Evolutionary conservation across 2,797 vertebrate genomes (phyloP).

Genomic region (Chaunax sp.): DNA sequence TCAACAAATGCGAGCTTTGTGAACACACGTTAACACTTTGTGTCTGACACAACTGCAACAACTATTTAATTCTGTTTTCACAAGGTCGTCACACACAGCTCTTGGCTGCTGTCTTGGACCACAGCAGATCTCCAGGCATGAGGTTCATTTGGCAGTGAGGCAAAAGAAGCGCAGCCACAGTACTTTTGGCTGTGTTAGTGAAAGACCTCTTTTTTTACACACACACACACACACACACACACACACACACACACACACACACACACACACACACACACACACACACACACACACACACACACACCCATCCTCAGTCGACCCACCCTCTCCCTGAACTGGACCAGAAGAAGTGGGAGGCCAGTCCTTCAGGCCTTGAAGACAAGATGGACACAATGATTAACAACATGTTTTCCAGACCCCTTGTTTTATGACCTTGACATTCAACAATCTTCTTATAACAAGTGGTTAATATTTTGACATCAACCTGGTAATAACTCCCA

Average conservation of each 20-base stretch:
- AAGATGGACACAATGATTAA: conserved; percentile 69
- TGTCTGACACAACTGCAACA: no score
- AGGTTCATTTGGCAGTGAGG: conserved; percentile 24
- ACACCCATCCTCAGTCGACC: conserved; percentile 50
- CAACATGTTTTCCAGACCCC: conserved; percentile 77
- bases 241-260: conserved; percentile 33
- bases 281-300: conserved; percentile 25
- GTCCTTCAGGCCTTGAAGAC: conserved; percentile 71
- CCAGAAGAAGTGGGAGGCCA: conserved; percentile 69
- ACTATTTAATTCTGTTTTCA: conserved; percentile 34
- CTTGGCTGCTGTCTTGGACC: conserved; percentile 44
- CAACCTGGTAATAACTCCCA: conserved; percentile 60
- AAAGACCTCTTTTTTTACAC: conserved; percentile 4
- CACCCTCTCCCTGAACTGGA: conserved; percentile 50
- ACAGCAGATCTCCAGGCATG: conserved; percentile 29
- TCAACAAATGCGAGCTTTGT: neutral
- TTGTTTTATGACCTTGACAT: conserved; percentile 80
- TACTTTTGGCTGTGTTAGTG: conserved; percentile 11
- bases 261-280: conserved; percentile 36
- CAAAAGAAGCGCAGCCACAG: conserved; percentile 36
- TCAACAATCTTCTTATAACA: conserved; percentile 77
- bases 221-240: conserved; percentile 28
- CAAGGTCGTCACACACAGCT: conserved; percentile 46
- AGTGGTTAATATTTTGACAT: conserved; percentile 71
- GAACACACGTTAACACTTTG: neutral